Evolutionary conservation across 2,797 vertebrate genomes (phyloP).

Genomic region (Loriculus beryllinus): DNA sequence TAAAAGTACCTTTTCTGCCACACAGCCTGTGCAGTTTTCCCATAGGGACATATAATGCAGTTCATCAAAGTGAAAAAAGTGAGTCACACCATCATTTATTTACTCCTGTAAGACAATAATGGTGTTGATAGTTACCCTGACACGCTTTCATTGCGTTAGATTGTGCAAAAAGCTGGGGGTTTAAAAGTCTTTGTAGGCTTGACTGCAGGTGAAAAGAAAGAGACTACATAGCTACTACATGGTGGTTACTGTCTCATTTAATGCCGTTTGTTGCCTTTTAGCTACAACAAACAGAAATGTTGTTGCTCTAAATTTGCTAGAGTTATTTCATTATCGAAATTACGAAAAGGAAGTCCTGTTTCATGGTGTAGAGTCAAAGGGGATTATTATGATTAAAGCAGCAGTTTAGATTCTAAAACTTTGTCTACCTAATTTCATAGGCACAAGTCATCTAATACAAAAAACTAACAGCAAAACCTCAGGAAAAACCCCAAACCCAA

Average conservation of each 20-base stretch:
- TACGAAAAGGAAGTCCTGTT: not conserved
- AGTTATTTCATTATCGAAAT: not conserved
- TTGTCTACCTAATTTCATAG: not conserved
- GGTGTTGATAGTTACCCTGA: slow-evolving; percentile 14
- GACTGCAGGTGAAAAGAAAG: not conserved
- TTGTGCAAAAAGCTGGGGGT: not conserved
- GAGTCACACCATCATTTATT: slow-evolving; percentile 49
- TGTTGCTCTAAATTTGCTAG: not conserved
- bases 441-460: not conserved
- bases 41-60: slow-evolving; percentile 36
- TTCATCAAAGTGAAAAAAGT: slow-evolving; percentile 36
- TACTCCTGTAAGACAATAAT: slow-evolving; percentile 52
- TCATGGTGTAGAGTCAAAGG: not conserved
- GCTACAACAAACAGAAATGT: not conserved
- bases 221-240: not conserved
- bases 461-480: too few species aligned
- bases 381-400: not conserved
- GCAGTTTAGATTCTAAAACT: not conserved
- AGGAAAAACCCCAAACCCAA: not conserved
- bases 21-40: slow-evolving; percentile 16
- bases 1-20: slow-evolving; percentile 33
- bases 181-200: not conserved
- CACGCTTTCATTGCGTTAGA: not conserved
- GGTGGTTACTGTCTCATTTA: not conserved
- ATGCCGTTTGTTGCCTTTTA: not conserved